Base-by-base conservation (phyloP, 35 echinoderm and acorn worm genomes). In the Amphiura filiformis region DNA sequence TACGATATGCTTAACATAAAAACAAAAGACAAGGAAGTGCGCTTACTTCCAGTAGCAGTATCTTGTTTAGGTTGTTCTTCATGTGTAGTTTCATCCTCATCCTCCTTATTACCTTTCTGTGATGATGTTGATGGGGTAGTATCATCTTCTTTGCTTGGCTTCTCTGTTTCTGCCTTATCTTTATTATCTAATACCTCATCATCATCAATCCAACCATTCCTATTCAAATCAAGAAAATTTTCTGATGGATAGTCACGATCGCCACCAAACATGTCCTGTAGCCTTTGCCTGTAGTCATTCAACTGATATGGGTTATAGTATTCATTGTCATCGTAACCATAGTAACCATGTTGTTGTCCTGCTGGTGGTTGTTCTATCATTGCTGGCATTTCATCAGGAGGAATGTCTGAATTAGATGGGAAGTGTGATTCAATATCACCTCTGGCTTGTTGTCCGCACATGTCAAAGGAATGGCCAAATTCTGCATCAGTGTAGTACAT, bases 401-500 rank as follows among this genome's bases (percentile, higher is more conserved):
- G 81, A 36, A 12, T 52, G 75, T 32, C 34, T 20, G 52, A 91
- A 84, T 37, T 38, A 28, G 20, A 15, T 39, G 39, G 38, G 78
- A 36, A 26, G 61, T 30, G 61, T 70, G 17, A 13, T 70, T 70
- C 26, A 30, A 70, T 70, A 30, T 70, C 61, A 3, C 61, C 61
- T n/a, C 11, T 70, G 7, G 80, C 84, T 15, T 14, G 0, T 3
- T 12, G 17, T 0, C 44, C 18, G 47, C 96, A 99, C 30, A 49
- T 83, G 22, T 93, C 35, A 35, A 83, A 93, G 15, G 89, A 26
- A 22, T 92, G 79, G 0, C 90, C 96, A 13, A 36, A 32, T 1
- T 13, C 31, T 31, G 88, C 65, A 82, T 94, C 93, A 0, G 93
- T 95, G 85, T 94, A 99, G 85, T 99, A 99, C 96, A 99, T 99